phyloP scores from a whole-genome alignment of 2,888 invertebrate genomes.

The Lydus trimaculatus region DNA sequence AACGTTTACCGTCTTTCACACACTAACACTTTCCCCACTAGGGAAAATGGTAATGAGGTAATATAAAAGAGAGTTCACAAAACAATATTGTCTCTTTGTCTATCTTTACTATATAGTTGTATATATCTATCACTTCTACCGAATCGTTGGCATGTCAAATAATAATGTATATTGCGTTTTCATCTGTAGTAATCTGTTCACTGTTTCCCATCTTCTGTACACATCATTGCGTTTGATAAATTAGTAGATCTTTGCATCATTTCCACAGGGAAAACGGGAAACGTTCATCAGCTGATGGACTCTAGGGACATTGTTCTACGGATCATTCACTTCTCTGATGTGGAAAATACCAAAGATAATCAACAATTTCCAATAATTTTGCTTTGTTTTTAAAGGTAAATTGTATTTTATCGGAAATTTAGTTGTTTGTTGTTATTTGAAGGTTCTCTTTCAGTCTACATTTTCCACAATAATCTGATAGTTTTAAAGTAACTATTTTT shows the following conservation, averaged over 20 bases:
- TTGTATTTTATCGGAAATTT: background rate
- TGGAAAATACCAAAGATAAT: conserved; percentile 43
- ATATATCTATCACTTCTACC: background rate
- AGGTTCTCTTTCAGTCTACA: background rate
- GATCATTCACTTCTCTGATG: conserved; percentile 41
- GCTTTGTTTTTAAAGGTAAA: background rate
- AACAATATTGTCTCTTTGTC: background rate
- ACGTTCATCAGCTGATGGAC: conserved; percentile 51
- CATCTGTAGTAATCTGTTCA: background rate
- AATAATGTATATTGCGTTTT: background rate
- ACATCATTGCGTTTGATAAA: conserved; percentile 49
- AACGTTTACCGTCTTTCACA: background rate
- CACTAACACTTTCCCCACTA: background rate
- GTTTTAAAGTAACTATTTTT: background rate
- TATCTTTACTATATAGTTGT: background rate
- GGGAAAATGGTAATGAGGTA: background rate
- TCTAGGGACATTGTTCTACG: conserved; percentile 41
- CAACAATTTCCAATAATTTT: conserved; percentile 23
- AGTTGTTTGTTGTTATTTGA: no score
- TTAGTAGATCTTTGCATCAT: conserved; percentile 45
- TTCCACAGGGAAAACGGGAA: conserved; percentile 33
- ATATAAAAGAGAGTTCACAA: background rate
- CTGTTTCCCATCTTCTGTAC: conserved; percentile 25
- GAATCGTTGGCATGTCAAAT: background rate
- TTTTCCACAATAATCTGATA: background rate